Evolutionary conservation across 64 coral and sea anemone species (phyloP).

Genomic region (Dendronephthya gigantea): DNA sequence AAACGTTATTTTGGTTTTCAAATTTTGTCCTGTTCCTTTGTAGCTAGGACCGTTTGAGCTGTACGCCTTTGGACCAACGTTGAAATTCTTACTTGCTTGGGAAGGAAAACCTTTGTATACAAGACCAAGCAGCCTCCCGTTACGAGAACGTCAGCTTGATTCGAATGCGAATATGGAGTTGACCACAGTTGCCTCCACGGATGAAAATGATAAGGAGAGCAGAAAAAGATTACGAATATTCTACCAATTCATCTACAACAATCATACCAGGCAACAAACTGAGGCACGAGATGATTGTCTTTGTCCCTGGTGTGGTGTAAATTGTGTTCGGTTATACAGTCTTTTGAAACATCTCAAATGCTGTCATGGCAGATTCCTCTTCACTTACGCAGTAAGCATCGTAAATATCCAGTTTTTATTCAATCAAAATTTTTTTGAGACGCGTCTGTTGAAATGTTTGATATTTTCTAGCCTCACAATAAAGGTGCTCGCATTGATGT

Average conservation of each 20-base stretch:
- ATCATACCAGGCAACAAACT: slow-evolving; percentile 84
- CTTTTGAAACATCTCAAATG: slow-evolving; percentile 74
- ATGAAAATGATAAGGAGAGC: slow-evolving; percentile 29
- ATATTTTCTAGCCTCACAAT: slow-evolving; percentile 82
- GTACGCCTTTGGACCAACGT: slow-evolving; percentile 86
- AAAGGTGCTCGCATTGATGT: slow-evolving; percentile 98
- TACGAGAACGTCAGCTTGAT: slow-evolving; percentile 7
- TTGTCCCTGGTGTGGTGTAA: slow-evolving; percentile 91
- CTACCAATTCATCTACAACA: slow-evolving; percentile 99
- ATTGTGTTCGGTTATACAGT: slow-evolving; percentile 76
- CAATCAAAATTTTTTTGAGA: no score
- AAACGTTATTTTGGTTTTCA: no score
- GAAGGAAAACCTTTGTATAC: slow-evolving; percentile 42
- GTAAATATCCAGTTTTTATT: no score
- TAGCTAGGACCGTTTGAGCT: slow-evolving; percentile 95
- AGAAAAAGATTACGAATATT: slow-evolving; percentile 76
- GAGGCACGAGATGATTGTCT: slow-evolving; percentile 78
- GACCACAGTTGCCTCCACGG: not conserved
- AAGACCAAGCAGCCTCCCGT: slow-evolving; percentile 36
- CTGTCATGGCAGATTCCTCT: slow-evolving; percentile 76
- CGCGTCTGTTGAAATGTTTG: no score
- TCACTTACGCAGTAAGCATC: slow-evolving; percentile 91
- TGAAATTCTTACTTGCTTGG: slow-evolving; percentile 91
- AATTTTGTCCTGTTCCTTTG: not conserved
- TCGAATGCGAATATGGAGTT: not conserved